Conservation (phyloP, 2,113 vertebrate species). For the Cisticola juncidis region DNA sequence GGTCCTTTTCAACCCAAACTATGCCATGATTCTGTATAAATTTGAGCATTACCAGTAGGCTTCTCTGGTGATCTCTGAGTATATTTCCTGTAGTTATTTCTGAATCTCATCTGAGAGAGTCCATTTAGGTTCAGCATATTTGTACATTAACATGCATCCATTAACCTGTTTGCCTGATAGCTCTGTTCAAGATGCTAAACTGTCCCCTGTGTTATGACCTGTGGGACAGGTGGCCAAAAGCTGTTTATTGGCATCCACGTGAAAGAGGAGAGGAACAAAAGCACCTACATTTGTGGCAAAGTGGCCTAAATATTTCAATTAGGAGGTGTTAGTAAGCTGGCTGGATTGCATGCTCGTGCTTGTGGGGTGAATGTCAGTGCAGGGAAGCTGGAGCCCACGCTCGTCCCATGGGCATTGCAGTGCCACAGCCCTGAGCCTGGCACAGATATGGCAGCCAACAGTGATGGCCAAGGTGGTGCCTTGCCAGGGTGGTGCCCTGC, state of each 20-base stretch:
- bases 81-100: neutral
- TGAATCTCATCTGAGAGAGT: neutral
- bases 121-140: neutral
- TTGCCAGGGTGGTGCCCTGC: neutral
- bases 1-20: neutral
- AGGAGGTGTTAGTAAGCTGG: neutral
- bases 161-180: neutral
- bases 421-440: accelerated
- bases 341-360: accelerated
- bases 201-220: accelerated
- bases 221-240: neutral
- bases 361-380: neutral
- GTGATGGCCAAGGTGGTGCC: neutral
- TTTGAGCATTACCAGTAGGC: neutral
- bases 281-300: neutral
- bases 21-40: neutral
- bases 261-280: neutral
- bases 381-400: neutral
- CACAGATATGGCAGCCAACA: neutral
- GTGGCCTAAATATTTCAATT: neutral
- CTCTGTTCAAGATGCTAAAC: neutral
- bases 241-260: accelerated
- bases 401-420: accelerated
- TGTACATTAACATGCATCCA: neutral
- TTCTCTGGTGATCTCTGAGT: neutral